Percentiles rank a stretch among this genome's conserved stretches.
Evolutionary conservation across 2,888 invertebrate species (phyloP).

Genomic region (Altica lythri): DNA sequence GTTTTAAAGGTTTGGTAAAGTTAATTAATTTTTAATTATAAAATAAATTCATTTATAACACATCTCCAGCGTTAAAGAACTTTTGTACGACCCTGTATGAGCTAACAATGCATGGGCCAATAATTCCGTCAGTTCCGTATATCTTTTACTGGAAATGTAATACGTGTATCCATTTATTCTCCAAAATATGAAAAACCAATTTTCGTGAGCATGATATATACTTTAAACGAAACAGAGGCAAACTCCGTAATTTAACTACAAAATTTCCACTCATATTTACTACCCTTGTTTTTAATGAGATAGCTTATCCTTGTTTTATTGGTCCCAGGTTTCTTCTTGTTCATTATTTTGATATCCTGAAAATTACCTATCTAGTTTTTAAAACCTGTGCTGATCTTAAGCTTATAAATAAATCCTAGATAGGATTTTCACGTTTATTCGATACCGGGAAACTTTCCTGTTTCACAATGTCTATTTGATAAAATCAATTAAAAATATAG

Average conservation of each 20-base stretch:
- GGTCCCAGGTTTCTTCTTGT: constrained; percentile 27
- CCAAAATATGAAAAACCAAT: constrained; percentile 31
- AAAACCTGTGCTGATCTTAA: too few relatives aligned
- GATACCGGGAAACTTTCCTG: too few relatives aligned
- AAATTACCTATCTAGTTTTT: too few relatives aligned
- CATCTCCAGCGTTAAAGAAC: not conserved
- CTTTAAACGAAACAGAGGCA: constrained; percentile 27
- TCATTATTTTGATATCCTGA: constrained; percentile 26
- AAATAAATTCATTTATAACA: too few relatives aligned
- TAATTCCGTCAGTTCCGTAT: constrained; percentile 15
- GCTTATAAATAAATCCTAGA: too few relatives aligned
- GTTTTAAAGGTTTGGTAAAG: too few relatives aligned
- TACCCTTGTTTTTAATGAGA: constrained; percentile 28
- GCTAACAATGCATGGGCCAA: not conserved
- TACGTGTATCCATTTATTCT: constrained; percentile 21
- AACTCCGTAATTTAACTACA: constrained; percentile 31
- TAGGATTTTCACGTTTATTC: too few relatives aligned
- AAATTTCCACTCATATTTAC: constrained; percentile 27
- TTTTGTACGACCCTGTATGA: not conserved
- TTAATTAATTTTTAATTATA: not conserved
- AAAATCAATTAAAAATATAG: too few relatives aligned
- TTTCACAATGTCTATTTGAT: too few relatives aligned
- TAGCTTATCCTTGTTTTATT: constrained; percentile 27
- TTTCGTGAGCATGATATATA: constrained; percentile 29
- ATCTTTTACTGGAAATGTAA: constrained; percentile 21